Base-by-base conservation (phyloP, 1,140 invertebrate genomes). In the Hetaerina americana region DNA sequence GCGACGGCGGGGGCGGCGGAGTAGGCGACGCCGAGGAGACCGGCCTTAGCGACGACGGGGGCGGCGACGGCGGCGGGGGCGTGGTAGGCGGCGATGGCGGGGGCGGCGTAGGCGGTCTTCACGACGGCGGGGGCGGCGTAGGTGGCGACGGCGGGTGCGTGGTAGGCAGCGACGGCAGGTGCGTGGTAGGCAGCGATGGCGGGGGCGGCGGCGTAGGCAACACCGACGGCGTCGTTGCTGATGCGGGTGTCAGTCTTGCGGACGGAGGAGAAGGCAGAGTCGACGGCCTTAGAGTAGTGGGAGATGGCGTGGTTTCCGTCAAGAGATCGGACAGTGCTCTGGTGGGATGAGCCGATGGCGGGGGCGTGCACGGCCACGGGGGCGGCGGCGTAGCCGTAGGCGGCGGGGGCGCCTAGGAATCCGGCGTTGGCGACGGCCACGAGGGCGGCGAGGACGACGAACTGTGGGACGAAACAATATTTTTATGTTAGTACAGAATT, bases 241-340 rank as follows among this genome's bases (percentile, higher is more conserved):
- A 84, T 82, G 68, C 86, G 82, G 24, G 83, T 85, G 77, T 87
- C 86, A 76, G 81, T 80, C 79, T 87, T 87, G 77, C 85, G 84
- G 5, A 88, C 85, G 74, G 83, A 85, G 70, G 86, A 87, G 81
- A 84, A 87, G n/a, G 86, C 84, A 66, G 83, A 85, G 76, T 87
- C 85, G 22, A 87, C 85, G 66, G 85, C 84, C 78, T 87, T 87
- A 72, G 83, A 83, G 82, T 86, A 86, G 72, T 82, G 80, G 70
- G 86, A 86, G 25, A 76, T 74, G 18, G 85, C 85, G 49, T 80
- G 79, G 75, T 81, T 81, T 75, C 86, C 86, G 71, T 84, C 86
- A 69, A 85, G 78, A 22, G 84, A 84, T 67, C 85, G 81, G 2
- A 86, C 75, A 12, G 85, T 82, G 75, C 84, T 85, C 77, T 87